These are phyloP conservation scores for Pseudoips prasinana DNA, from an alignment of 2,888 invertebrate species.

Conservation along the genomic window DNA sequence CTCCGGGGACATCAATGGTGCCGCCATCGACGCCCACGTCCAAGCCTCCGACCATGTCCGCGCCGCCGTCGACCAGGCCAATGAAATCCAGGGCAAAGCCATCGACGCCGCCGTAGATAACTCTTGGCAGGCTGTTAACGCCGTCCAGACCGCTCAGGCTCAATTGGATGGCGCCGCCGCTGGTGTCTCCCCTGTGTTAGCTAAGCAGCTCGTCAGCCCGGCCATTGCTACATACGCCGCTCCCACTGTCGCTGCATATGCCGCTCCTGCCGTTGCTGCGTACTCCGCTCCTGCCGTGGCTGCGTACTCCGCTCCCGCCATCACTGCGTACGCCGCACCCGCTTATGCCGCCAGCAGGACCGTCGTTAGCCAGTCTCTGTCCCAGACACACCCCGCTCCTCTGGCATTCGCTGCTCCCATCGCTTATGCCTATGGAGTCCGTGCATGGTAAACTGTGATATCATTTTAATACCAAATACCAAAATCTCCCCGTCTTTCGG, in stretches of 20 bases:
- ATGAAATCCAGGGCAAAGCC: slow-evolving; percentile 69
- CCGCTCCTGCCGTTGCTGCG: slow-evolving; percentile 30
- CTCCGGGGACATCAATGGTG: slow-evolving; percentile 67
- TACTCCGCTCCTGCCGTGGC: slow-evolving; percentile 12
- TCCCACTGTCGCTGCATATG: slow-evolving; percentile 28
- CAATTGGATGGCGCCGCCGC: slow-evolving; percentile 73
- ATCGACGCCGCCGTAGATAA: slow-evolving; percentile 75
- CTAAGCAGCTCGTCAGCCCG: slow-evolving; percentile 70
- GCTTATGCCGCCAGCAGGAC: slow-evolving; percentile 53
- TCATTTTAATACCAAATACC: slow-evolving; percentile 65
- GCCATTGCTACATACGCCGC: slow-evolving; percentile 29
- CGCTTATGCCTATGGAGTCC: slow-evolving; percentile 54
- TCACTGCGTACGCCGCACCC: slow-evolving; percentile 21
- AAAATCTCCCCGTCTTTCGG: slow-evolving; percentile 70
- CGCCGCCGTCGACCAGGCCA: slow-evolving; percentile 70
- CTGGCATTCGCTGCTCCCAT: slow-evolving; percentile 14
- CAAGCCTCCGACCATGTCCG: slow-evolving; percentile 72
- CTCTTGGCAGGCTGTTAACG: slow-evolving; percentile 73
- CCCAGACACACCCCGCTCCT: slow-evolving; percentile 67
- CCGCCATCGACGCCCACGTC: slow-evolving; percentile 73
- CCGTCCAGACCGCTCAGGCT: slow-evolving; percentile 69
- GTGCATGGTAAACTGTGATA: slow-evolving; percentile 78
- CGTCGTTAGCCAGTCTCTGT: slow-evolving; percentile 60
- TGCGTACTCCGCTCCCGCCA: slow-evolving; percentile 27
- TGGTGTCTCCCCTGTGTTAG: slow-evolving; percentile 67